A percentile compares a stretch with the other conserved stretches of the same genome.
phyloP scores from a whole-genome alignment of 2,113 vertebrate genomes.

The Dipodomys merriami region DNA sequence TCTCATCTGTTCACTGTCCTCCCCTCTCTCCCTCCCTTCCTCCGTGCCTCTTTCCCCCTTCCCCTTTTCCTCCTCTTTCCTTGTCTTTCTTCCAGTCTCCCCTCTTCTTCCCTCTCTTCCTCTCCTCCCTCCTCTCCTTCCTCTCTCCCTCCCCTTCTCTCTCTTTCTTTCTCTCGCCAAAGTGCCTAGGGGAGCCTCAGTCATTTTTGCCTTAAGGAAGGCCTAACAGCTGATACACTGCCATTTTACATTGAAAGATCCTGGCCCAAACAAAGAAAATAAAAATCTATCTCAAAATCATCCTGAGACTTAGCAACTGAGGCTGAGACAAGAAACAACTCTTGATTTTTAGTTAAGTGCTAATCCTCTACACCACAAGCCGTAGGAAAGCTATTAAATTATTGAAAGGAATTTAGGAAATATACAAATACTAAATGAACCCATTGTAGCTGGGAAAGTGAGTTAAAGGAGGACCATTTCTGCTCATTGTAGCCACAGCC shows the following conservation, averaged over 20 bases:
- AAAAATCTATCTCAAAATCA: background rate
- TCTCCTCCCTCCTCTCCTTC: background rate
- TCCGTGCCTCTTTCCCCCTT: background rate
- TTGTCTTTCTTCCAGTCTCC: background rate
- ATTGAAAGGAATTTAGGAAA: conserved; percentile 27
- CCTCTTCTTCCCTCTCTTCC: background rate
- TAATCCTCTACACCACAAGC: background rate
- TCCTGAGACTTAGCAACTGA: background rate
- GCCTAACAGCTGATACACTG: background rate
- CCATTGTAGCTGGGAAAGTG: background rate
- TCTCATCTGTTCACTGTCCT: background rate
- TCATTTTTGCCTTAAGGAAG: background rate
- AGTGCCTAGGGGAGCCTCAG: background rate
- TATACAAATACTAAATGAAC: conserved; percentile 42
- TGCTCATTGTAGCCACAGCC: conserved; percentile 45
- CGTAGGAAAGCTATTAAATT: background rate
- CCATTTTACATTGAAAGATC: background rate
- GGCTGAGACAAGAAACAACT: background rate
- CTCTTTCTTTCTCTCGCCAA: background rate
- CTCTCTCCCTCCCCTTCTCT: too few species aligned
- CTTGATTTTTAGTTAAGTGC: background rate
- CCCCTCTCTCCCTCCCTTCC: background rate
- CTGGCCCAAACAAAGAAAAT: background rate
- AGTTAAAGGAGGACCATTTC: conserved; percentile 38
- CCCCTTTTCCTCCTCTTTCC: background rate